Evolutionary conservation across 2,888 invertebrate genomes (phyloP), one percentile per base, ranked within the genome.

Genomic region (Altica lythri): DNA sequence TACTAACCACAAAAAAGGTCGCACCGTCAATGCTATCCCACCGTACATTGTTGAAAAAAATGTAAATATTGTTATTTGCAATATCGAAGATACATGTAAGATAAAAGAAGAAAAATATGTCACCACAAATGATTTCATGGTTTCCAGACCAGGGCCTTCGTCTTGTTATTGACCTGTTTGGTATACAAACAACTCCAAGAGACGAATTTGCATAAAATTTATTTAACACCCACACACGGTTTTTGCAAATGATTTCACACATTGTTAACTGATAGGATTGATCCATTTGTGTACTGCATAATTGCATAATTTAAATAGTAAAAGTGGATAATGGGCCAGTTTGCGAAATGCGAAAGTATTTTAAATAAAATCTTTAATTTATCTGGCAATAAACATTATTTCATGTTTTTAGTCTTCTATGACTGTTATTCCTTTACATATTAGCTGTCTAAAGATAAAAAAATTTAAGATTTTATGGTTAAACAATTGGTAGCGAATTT

Each of bases 161-260:
- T 34, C 34, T 46, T 46, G 46, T 46, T 46, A 46, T 46, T 46
- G 46, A 46, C 46, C 46, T 25, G 13, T 34, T 34, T 45, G 10
- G 19, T 12, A 30, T 13, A 16, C 37, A 16, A 35, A 45, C 34
- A n/a, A n/a, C n/a, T n/a, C 19, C 13, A 13, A 34, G 2, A 2
- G 30, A 12, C 2, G 16, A 46, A 46, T 46, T 46, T 46, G 27
- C 46, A 46, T 46, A 46, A 25, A 34, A 16, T 8, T 35, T 46
- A 46, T 46, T 35, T 35, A 46, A 27, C 35, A 46, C 46, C 46
- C 46, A 46, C 46, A 46, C 45, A 9, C 4, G n/a, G 2, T 34
- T 34, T 34, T 34, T 16, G 16, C 34, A 34, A 10, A 34, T 14
- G 4, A 34, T 9, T 34, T 34, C 6, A 34, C 16, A 14, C n/a